Base-by-base conservation (phyloP, 2,888 invertebrate species). In the Heteropelma amictum region DNA sequence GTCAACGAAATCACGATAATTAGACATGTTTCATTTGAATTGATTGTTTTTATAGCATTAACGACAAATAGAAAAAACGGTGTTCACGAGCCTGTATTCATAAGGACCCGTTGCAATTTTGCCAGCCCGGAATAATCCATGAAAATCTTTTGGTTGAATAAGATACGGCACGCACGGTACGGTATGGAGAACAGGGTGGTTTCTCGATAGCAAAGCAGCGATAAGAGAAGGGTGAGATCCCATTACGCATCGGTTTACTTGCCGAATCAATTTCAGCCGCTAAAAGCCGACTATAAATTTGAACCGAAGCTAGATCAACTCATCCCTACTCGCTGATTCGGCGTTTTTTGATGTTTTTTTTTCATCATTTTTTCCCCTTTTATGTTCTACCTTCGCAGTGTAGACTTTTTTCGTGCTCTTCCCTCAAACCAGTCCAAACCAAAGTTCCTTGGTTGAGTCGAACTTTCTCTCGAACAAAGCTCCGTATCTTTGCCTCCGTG, bases 231-330 rank as follows among this genome's bases (percentile, higher is more conserved):
- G 72, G 70, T 72, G 78, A 78, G 79, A 84, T 77, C 81, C 82
- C 79, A 82, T 84, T 83, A 83, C 80, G 82, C 83, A 82, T 84
- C 83, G 81, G 84, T 84, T 84, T 85, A 84, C 85, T 82, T 79
- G 82, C 80, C 81, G 82, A 85, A 84, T 85, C 84, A 85, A 84
- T 84, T 84, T 83, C 82, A 81, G 69, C 79, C 77, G 81, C 82
- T 82, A 84, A 84, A 82, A 84, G 81, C 83, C 82, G 80, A 80
- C 81, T 82, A 83, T 84, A 84, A 85, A 84, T 84, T 84, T 77
- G 76, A 56, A 79, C 78, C 72, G 76, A 72, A 78, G 78, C 80
- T 80, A 74, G 80, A 82, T 76, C 72, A 69, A 60, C 51, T 77
- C 68, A 68, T 71, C 68, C 73, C 77, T 26, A 38, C 76, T 49